These are phyloP conservation scores for Diadegma fenestrale DNA, from an alignment of 2,888 invertebrate species.

Conservation along the genomic window DNA sequence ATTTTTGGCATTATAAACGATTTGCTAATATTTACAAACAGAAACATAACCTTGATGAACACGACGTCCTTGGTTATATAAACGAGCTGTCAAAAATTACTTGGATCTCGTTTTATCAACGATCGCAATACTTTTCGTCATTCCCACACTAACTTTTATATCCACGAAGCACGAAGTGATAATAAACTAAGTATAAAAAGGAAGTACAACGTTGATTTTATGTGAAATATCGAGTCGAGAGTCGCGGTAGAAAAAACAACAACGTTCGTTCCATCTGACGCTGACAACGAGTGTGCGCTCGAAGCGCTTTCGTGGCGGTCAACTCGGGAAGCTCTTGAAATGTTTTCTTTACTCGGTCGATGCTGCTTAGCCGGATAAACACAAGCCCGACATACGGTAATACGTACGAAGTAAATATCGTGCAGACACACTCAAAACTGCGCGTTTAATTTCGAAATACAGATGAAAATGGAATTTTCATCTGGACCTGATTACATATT, in stretches of 20 bases:
- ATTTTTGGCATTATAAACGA: background rate
- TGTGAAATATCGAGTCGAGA: no score
- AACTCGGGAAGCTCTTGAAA: background rate
- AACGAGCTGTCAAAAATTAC: background rate
- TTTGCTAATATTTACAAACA: slow-evolving; percentile 26
- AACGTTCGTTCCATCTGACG: no score
- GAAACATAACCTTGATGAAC: slow-evolving; percentile 33
- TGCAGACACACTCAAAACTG: no score
- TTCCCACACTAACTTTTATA: background rate
- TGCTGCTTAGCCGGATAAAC: background rate
- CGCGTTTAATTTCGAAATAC: no score
- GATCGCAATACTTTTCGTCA: background rate
- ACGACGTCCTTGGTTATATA: background rate
- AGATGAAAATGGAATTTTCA: no score
- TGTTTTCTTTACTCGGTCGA: background rate
- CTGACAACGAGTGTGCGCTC: no score
- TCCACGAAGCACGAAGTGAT: background rate
- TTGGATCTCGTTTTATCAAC: background rate
- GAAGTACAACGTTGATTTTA: background rate
- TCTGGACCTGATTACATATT: no score
- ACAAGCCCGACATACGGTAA: no score
- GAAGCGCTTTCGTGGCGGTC: background rate
- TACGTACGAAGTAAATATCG: no score
- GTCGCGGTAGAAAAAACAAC: no score
- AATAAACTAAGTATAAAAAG: slow-evolving; percentile 7